phyloP scores from a whole-genome alignment of 2,888 invertebrate genomes.

The Eremobia ochroleuca region DNA sequence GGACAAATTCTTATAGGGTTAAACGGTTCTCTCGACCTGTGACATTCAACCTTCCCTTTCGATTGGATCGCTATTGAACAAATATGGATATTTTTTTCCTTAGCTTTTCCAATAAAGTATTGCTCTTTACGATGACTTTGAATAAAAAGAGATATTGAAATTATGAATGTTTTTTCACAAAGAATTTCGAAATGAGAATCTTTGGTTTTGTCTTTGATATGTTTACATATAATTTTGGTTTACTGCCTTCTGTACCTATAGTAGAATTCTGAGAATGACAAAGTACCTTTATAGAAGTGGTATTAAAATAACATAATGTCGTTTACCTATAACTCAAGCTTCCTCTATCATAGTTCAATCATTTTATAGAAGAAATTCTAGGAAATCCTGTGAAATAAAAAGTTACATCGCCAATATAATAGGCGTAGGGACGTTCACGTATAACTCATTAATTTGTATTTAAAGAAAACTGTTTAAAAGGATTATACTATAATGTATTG shows the following conservation, averaged over 20 bases:
- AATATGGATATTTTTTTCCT: slow-evolving; percentile 64
- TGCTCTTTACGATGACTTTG: slow-evolving; percentile 55
- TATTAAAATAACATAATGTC: slow-evolving; percentile 21
- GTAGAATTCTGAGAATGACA: slow-evolving; percentile 17
- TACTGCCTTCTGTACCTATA: slow-evolving; percentile 39
- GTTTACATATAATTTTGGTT: slow-evolving; percentile 53
- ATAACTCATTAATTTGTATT: not conserved
- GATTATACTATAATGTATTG: too few relatives aligned
- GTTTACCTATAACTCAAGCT: not conserved
- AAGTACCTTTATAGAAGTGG: slow-evolving; percentile 7
- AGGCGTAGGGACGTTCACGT: too few relatives aligned
- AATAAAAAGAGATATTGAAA: slow-evolving; percentile 64
- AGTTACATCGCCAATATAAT: too few relatives aligned
- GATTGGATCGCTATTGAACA: slow-evolving; percentile 64
- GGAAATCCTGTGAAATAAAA: not conserved
- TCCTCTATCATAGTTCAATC: not conserved
- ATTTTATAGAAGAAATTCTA: not conserved
- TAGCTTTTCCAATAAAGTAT: slow-evolving; percentile 57
- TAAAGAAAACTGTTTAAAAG: not conserved
- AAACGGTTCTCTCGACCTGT: slow-evolving; percentile 63
- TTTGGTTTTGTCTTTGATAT: slow-evolving; percentile 59
- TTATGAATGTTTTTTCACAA: slow-evolving; percentile 57
- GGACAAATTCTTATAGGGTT: slow-evolving; percentile 63
- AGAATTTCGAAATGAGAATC: slow-evolving; percentile 61
- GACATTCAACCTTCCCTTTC: slow-evolving; percentile 61